Evolutionary conservation across 2,113 vertebrate genomes (phyloP).

Genomic region (Hemichromis elongatus): DNA sequence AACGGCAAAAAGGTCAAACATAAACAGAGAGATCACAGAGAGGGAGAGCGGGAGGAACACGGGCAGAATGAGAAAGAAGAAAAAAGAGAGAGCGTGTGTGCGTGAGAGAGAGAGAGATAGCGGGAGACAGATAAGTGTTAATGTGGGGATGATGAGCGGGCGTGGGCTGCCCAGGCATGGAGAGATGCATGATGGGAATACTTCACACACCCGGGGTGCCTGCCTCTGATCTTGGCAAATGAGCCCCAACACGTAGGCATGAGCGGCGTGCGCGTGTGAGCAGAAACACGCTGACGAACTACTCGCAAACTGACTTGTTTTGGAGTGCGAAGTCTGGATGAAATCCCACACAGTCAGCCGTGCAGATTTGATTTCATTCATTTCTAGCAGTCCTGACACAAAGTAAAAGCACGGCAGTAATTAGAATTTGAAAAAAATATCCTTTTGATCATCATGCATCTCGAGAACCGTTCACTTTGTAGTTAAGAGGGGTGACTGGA

Average conservation of each 20-base stretch:
- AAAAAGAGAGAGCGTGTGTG: neutral
- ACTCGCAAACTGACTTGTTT: neutral
- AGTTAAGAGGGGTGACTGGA: neutral
- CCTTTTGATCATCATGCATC: constrained; percentile 21
- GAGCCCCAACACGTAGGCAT: constrained; percentile 24
- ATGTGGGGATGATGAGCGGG: constrained; percentile 67
- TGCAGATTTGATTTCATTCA: neutral
- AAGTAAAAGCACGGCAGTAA: neutral
- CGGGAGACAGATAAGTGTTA: constrained; percentile 31
- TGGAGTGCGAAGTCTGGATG: neutral
- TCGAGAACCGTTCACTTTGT: neutral
- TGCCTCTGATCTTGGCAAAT: constrained; percentile 58
- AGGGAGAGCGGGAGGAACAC: constrained; percentile 5
- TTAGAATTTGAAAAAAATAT: neutral
- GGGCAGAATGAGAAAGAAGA: constrained; percentile 22
- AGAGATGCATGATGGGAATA: constrained; percentile 67
- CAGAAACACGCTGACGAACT: neutral
- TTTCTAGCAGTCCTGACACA: constrained; percentile 25
- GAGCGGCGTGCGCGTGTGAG: neutral
- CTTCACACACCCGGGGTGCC: constrained; percentile 49
- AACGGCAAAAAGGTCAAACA: constrained; percentile 67
- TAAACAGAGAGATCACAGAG: constrained; percentile 56
- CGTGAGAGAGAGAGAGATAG: constrained; percentile 9
- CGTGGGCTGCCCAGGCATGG: constrained; percentile 50
- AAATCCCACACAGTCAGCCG: neutral